Percentiles rank a stretch among this genome's conserved stretches.
Evolutionary conservation across 2,113 vertebrate species (phyloP).

Genomic region (Notarius lentiginosus): DNA sequence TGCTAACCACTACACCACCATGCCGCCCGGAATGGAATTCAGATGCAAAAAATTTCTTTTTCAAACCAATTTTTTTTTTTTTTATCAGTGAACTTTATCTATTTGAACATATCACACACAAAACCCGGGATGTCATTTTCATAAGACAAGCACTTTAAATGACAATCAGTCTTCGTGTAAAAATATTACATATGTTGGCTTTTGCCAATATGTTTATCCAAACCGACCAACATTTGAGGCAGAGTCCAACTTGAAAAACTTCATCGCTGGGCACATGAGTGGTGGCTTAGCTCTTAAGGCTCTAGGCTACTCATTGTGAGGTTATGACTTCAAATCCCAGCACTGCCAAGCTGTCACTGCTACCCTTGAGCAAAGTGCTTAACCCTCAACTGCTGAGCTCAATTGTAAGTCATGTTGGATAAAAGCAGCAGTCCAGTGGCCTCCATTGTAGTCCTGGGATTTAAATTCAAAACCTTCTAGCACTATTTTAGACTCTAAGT

Average conservation of each 20-base stretch:
- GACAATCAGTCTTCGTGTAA: neutral
- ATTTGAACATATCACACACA: no score
- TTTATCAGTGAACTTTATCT: no score
- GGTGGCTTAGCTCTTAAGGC: neutral
- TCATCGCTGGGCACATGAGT: neutral
- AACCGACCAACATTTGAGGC: neutral
- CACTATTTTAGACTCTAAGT: neutral
- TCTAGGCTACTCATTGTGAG: neutral
- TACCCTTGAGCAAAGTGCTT: neutral
- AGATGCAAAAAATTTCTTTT: no score
- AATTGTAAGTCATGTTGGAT: neutral
- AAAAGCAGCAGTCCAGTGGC: neutral
- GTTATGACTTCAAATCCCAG: slow-evolving; percentile 15
- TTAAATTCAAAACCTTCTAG: neutral
- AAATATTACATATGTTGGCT: neutral
- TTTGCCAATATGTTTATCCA: neutral
- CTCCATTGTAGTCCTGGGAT: neutral
- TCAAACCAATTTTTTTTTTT: no score
- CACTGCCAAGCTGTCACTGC: neutral
- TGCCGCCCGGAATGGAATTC: no score
- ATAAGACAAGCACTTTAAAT: no score
- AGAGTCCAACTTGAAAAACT: neutral
- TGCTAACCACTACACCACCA: no score
- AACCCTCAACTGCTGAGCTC: neutral
- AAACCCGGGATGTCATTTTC: no score